These are phyloP conservation scores for Tetramorium alpestre DNA, from an alignment of 1,140 invertebrate species.

Conservation along the genomic window DNA sequence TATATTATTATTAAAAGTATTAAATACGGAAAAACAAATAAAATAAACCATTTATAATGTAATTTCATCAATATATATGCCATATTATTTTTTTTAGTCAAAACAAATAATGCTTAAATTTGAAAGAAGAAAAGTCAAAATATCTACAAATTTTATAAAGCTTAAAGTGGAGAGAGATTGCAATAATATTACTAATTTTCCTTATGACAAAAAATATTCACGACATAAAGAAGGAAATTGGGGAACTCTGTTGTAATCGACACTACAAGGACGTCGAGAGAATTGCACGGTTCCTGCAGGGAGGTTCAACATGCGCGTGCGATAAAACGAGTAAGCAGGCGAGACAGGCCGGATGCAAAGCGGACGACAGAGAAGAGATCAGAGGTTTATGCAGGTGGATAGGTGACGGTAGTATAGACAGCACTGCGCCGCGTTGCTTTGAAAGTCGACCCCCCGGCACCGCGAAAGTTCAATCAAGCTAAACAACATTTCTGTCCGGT, in stretches of 20 bases:
- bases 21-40: not conserved
- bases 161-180: not conserved
- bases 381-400: slow-evolving; percentile 28
- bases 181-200: not conserved
- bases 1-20: too few species aligned
- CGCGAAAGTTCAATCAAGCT: slow-evolving; percentile 83
- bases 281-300: slow-evolving; percentile 17
- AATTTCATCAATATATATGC: not conserved
- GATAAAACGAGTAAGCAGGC: slow-evolving; percentile 53
- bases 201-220: not conserved
- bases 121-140: not conserved
- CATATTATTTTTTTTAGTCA: not conserved
- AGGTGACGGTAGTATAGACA: not conserved
- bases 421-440: slow-evolving; percentile 67
- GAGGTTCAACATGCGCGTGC: slow-evolving; percentile 35
- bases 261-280: not conserved
- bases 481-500: slow-evolving; percentile 83
- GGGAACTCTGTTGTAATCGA: slow-evolving; percentile 24
- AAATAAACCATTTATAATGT: not conserved
- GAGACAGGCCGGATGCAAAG: slow-evolving; percentile 24
- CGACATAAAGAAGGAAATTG: not conserved
- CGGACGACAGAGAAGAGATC: slow-evolving; percentile 6
- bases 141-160: not conserved
- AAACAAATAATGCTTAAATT: not conserved
- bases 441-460: slow-evolving; percentile 71